These are phyloP conservation scores for Halichoerus grypus DNA, from an alignment of 2,113 vertebrate species.

Conservation along the genomic window DNA sequence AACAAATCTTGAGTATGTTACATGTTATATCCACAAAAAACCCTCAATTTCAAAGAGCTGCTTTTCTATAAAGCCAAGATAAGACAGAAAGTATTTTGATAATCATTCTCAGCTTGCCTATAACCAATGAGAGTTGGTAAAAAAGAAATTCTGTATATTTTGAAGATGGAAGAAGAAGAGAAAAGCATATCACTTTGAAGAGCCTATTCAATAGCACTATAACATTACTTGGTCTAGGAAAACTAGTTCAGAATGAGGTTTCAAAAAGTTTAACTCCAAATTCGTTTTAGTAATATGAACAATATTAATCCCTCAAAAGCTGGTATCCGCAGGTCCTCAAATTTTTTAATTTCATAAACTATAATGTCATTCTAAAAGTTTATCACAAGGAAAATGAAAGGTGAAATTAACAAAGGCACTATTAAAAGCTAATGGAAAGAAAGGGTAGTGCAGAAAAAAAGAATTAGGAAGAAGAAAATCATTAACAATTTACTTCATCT, in stretches of 20 bases:
- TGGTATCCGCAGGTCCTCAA: background rate
- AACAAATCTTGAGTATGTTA: conserved; percentile 8
- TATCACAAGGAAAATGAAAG: conserved; percentile 57
- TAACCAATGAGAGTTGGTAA: background rate
- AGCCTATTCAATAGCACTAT: background rate
- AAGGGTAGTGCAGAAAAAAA: background rate
- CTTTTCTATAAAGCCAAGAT: conserved; percentile 36
- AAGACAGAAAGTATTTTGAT: background rate
- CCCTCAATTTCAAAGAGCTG: background rate
- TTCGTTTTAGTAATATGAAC: conserved; percentile 35
- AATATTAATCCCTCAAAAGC: background rate
- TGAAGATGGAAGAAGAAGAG: background rate
- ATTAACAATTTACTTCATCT: conserved; percentile 41
- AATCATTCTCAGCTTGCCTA: background rate
- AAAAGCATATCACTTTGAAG: background rate
- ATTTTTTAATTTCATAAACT: conserved; percentile 26
- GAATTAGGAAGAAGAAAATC: background rate
- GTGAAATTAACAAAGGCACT: conserved; percentile 35
- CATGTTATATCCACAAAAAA: background rate
- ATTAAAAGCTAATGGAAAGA: conserved; percentile 43
- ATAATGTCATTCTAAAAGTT: conserved; percentile 30
- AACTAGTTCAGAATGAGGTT: conserved; percentile 33
- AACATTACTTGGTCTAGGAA: background rate
- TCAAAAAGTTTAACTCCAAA: conserved; percentile 27
- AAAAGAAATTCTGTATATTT: conserved; percentile 32